Conservation (phyloP, 2,113 vertebrate genomes). For the Scophthalmus maximus region DNA sequence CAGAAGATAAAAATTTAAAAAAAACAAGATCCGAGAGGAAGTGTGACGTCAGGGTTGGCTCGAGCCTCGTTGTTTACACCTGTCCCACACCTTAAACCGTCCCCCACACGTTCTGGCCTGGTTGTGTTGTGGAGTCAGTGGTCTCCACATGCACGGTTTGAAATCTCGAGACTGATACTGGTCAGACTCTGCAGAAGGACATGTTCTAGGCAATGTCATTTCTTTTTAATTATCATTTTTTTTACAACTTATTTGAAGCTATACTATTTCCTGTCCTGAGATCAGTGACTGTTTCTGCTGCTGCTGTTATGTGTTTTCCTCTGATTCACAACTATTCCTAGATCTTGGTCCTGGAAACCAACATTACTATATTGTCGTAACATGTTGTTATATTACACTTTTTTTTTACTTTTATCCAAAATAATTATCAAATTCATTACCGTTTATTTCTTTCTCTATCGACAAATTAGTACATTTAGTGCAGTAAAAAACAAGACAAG, state of each 20-base stretch:
- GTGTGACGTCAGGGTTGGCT: slow-evolving; percentile 15
- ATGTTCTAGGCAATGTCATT: no score
- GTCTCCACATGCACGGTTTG: no score
- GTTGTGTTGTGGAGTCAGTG: neutral
- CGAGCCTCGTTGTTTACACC: slow-evolving; percentile 9
- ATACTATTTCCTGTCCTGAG: neutral
- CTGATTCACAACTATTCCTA: neutral
- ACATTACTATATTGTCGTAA: neutral
- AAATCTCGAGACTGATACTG: no score
- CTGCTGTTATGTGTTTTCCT: neutral
- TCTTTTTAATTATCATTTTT: neutral
- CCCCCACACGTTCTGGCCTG: no score
- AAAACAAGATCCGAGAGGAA: neutral
- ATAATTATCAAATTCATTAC: no score
- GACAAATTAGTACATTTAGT: neutral
- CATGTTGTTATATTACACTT: neutral
- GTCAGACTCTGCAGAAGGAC: no score
- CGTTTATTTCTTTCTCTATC: neutral
- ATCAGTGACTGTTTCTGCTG: neutral
- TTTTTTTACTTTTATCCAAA: no score
- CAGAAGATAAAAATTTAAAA: no score
- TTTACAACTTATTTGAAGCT: neutral
- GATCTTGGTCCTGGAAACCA: neutral
- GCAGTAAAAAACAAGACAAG: no score
- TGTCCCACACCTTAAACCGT: neutral